Evolutionary conservation across 2,113 vertebrate genomes (phyloP).

Genomic region (Peromyscus leucopus): DNA sequence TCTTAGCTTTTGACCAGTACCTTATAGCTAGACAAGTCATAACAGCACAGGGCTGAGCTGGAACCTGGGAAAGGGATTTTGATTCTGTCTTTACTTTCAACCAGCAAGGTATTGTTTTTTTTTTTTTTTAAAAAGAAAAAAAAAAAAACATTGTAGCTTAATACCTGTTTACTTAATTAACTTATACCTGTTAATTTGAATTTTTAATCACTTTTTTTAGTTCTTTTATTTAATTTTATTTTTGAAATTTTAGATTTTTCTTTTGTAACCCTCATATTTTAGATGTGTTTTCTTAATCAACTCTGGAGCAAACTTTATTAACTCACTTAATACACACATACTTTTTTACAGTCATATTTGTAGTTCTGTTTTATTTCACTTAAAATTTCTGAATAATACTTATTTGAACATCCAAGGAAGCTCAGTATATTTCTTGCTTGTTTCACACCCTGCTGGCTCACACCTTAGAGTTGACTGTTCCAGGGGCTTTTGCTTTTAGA

Average conservation of each 20-base stretch:
- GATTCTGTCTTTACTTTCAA: background rate
- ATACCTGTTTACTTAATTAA: background rate
- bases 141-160: background rate
- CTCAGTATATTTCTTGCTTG: background rate
- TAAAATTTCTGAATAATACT: background rate
- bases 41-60: background rate
- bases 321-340: background rate
- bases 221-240: background rate
- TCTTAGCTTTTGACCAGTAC: background rate
- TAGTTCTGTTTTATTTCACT: conserved; percentile 38
- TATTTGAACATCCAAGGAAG: background rate
- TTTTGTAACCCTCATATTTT: background rate
- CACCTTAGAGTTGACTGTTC: background rate
- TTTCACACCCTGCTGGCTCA: background rate
- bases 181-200: background rate
- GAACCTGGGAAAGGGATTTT: background rate
- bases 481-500: background rate
- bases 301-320: background rate
- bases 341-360: conserved; percentile 36
- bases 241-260: conserved; percentile 22
- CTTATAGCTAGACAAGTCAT: conserved; percentile 6
- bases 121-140: no score
- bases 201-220: conserved; percentile 24
- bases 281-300: conserved; percentile 14
- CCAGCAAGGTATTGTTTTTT: background rate